Evolutionary conservation across 2,888 invertebrate species (phyloP).

Genomic region (Hirtodrosophila cameraria): DNA sequence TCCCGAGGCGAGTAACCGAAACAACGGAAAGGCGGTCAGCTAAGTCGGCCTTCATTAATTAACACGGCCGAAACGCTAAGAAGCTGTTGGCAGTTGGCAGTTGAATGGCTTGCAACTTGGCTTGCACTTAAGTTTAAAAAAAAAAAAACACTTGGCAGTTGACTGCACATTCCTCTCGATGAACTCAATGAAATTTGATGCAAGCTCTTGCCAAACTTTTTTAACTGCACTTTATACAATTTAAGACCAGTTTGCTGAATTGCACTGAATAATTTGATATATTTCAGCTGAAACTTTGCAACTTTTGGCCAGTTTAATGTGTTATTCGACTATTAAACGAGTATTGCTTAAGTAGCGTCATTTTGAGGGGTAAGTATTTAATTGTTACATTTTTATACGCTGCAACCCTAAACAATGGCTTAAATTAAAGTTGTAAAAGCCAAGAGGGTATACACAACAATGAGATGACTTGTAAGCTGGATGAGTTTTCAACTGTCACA

Average conservation of each 20-base stretch:
- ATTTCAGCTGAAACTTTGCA: conserved; percentile 14
- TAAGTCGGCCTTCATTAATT: conserved; percentile 64
- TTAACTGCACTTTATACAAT: conserved; percentile 43
- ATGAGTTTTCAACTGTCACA: too few relatives aligned
- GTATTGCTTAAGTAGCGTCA: neutral
- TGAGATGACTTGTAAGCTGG: too few relatives aligned
- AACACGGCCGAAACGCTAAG: conserved; percentile 18
- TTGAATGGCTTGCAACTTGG: conserved; percentile 25
- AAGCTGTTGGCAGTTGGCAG: conserved; percentile 19
- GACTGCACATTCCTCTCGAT: conserved; percentile 13
- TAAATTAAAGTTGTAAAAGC: too few relatives aligned
- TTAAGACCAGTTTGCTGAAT: conserved; percentile 45
- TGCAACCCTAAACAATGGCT: too few relatives aligned
- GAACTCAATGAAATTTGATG: conserved; percentile 38
- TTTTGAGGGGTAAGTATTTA: neutral
- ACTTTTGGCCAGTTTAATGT: conserved; percentile 17
- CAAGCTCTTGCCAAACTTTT: conserved; percentile 40
- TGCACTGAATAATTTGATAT: conserved; percentile 31
- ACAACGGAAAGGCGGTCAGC: conserved; percentile 62
- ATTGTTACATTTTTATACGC: too few relatives aligned
- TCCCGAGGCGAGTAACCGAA: conserved; percentile 54
- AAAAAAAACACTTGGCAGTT: conserved; percentile 45
- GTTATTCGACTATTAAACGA: conserved; percentile 8
- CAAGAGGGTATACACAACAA: too few relatives aligned
- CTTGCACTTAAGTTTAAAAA: conserved; percentile 42